phyloP scores from a whole-genome alignment of 2,888 invertebrate genomes.

The Hetaerina titia region DNA sequence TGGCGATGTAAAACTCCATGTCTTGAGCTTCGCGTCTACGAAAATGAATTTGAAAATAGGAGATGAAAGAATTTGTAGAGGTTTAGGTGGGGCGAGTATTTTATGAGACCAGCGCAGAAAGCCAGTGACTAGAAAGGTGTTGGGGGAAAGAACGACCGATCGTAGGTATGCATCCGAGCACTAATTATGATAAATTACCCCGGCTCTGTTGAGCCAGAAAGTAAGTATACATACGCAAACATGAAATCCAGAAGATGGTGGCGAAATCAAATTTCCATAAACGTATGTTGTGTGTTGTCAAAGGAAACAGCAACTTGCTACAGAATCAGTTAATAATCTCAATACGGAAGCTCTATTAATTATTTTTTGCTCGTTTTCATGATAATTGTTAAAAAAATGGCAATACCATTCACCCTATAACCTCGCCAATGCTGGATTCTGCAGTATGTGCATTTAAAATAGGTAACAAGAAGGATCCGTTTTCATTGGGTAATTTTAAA shows the following conservation, averaged over 20 bases:
- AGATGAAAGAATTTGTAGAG: not conserved
- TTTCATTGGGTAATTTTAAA: too few species aligned
- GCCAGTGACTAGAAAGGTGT: not conserved
- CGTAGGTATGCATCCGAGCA: not conserved
- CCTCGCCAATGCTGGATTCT: too few species aligned
- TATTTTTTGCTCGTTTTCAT: too few species aligned
- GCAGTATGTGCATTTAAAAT: too few species aligned
- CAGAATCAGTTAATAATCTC: too few species aligned
- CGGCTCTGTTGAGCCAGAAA: not conserved
- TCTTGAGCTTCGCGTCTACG: not conserved
- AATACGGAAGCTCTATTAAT: too few species aligned
- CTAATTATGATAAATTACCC: not conserved
- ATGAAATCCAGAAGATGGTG: not conserved
- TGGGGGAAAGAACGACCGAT: not conserved
- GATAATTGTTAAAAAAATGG: too few species aligned
- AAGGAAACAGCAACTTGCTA: not conserved
- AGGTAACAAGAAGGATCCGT: too few species aligned
- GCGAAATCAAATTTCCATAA: not conserved
- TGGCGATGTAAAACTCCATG: not conserved
- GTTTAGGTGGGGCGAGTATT: not conserved
- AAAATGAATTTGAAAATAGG: not conserved
- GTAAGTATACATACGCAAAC: not conserved
- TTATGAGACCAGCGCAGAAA: not conserved
- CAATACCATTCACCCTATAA: too few species aligned
- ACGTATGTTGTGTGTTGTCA: not conserved